Evolutionary conservation across 2,113 vertebrate genomes (phyloP), one percentile per base, ranked within the genome.

Genomic region (Sceloporus undulatus): DNA sequence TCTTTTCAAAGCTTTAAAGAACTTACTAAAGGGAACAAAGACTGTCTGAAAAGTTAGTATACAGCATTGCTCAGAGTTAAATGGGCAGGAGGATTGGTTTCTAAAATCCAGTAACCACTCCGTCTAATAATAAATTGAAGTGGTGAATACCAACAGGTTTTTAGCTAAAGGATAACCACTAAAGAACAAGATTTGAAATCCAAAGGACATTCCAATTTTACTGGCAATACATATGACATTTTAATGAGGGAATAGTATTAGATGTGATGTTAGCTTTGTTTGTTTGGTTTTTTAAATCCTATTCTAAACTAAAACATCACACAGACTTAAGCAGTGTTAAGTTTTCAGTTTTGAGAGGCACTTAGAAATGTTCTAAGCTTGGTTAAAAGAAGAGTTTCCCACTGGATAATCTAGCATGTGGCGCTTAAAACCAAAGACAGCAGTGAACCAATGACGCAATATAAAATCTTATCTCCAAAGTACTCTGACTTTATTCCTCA

Each of bases 401-500:
- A 59, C 56, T 85, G 59, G 75, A 74, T 62, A 90, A 48, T 19
- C 8, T 56, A 48, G 48, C 29, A 27, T 1, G 38, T 93, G 85
- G 79, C 84, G 78, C 87, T 87, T 52, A 59, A 56, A n/a, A 90
- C 88, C 68, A 90, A 68, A 80, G 8, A 85, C 75, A 91, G 70
- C 83, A 70, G 10, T 38, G 88, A 92, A 95, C 75, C 92, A 93
- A 94, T 90, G 85, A 79, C 76, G 65, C 62, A 75, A 91, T 95
- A 91, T 19, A 85, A 56, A 73, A 66, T 21, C 88, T 94, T 93
- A 94, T 90, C 91, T 90, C n/a, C 81, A 78, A 90, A 95, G 85
- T 92, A 88, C 88, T 95, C 88, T 90, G 92, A 94, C 91, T 93
- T 94, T 76, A 93, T 91, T 94, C 81, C 89, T 94, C 83, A 84